Percentiles rank a stretch among this genome's conserved stretches.
Conservation (phyloP, 2,797 vertebrate species). For the Cichlasoma orientale region DNA sequence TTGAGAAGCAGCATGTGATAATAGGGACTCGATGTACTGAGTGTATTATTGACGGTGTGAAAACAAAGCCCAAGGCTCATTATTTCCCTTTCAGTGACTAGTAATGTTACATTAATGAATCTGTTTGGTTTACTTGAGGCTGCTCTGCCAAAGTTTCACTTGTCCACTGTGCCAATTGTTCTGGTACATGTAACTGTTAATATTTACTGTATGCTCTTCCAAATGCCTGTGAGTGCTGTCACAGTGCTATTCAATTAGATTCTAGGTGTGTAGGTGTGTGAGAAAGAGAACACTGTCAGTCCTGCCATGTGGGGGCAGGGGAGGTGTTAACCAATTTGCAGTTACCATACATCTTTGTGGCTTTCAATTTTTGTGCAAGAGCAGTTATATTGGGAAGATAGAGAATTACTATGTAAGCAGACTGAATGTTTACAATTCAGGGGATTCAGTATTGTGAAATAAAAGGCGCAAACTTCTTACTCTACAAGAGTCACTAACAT, state of each 20-base stretch:
- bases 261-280: background rate
- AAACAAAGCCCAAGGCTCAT: conserved; percentile 20
- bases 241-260: background rate
- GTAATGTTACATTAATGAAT: conserved; percentile 13
- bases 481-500: background rate
- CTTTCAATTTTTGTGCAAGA: background rate
- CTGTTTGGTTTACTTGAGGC: background rate
- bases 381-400: background rate
- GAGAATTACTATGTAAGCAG: background rate
- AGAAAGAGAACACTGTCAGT: background rate
- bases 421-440: background rate
- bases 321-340: background rate
- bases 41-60: conserved; percentile 5
- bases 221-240: background rate
- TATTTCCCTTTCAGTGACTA: background rate
- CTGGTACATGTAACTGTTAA: background rate
- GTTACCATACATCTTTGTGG: background rate
- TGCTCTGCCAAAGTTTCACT: background rate
- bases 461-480: background rate
- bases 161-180: background rate
- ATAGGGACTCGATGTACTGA: conserved; percentile 3
- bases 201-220: background rate
- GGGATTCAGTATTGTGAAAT: background rate
- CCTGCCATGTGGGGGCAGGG: background rate
- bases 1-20: background rate